Evolutionary conservation across 92 coral and sea anemone species (phyloP), one percentile per base, ranked within the genome.

Genomic region (Metridium senile): DNA sequence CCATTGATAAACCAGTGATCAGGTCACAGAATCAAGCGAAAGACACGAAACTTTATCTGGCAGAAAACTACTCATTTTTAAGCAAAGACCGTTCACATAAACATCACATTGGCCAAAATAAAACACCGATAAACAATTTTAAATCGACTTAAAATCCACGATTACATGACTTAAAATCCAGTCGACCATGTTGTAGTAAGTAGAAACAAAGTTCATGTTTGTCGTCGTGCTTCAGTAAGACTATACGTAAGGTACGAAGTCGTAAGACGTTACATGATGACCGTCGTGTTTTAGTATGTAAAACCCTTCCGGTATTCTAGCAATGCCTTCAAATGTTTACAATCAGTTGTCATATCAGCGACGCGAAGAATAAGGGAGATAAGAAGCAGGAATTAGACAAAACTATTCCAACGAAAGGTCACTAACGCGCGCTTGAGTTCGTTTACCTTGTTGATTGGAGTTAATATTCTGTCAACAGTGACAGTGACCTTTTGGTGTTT

Each of bases 301-400:
- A 63, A 63, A 28, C 39, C 28, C 69, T 63, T 63, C 39, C 45
- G 69, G 69, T 31, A 63, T 63, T 63, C 16, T 19, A 63, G 43
- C 10, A 63, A 63, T 63, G 69, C 13, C 9, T 4, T 22, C 22
- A 54, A 17, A n/a, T n/a, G 61, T 4, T 4, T 8, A 9, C 4
- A 54, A n/a, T 54, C 61, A 54, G 2, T 54, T 54, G 61, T 17
- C 61, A 54, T 16, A 59, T 54, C 25, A 16, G 59, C 59, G 21
- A 54, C 59, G 59, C 23, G 23, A 54, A 20, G 31, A 20, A 63
- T 29, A 63, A 63, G 19, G 28, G 39, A 63, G 69, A 63, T 63
- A 63, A 63, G 69, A 11, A 29, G 10, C 69, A 63, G 69, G 13
- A 63, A 21, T 63, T 63, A 28, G 69, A 28, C 69, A 27, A 23